A percentile compares a stretch with the other conserved stretches of the same genome.
Evolutionary conservation across 2,113 vertebrate genomes (phyloP).

Genomic region (Otus sunia): DNA sequence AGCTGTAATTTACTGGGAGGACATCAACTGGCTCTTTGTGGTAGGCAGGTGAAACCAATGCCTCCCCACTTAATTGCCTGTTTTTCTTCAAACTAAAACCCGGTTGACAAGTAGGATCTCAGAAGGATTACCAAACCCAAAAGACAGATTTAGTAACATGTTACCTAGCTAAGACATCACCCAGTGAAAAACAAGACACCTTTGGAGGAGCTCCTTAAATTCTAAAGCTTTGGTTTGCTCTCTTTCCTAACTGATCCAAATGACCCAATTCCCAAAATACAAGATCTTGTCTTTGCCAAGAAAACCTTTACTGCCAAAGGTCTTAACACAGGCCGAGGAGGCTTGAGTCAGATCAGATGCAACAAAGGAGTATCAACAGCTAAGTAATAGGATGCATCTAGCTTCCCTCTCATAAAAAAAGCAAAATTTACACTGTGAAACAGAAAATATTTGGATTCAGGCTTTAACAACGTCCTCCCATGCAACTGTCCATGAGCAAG

Average conservation of each 20-base stretch:
- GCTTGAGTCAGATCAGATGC: neutral
- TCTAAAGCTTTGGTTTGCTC: neutral
- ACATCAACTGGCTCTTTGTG: neutral
- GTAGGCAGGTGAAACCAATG: slow-evolving; percentile 45
- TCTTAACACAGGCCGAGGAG: neutral
- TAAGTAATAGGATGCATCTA: neutral
- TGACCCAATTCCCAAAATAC: neutral
- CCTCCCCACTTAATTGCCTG: slow-evolving; percentile 50
- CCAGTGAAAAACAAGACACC: neutral
- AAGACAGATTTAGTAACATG: neutral
- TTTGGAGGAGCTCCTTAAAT: neutral
- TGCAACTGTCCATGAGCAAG: neutral
- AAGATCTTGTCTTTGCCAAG: neutral
- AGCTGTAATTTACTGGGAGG: slow-evolving; percentile 58
- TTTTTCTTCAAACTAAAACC: slow-evolving; percentile 36
- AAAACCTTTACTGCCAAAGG: neutral
- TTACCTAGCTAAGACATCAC: neutral
- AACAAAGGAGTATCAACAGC: neutral
- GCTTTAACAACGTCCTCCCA: neutral
- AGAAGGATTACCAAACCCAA: neutral
- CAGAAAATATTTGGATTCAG: neutral
- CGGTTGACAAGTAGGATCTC: neutral
- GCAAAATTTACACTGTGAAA: neutral
- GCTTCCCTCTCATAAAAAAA: neutral
- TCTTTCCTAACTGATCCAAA: neutral